A percentile compares a stretch with the other conserved stretches of the same genome.
Evolutionary conservation across 2,888 invertebrate species (phyloP).

Genomic region (Acanthosepion lycidas): DNA sequence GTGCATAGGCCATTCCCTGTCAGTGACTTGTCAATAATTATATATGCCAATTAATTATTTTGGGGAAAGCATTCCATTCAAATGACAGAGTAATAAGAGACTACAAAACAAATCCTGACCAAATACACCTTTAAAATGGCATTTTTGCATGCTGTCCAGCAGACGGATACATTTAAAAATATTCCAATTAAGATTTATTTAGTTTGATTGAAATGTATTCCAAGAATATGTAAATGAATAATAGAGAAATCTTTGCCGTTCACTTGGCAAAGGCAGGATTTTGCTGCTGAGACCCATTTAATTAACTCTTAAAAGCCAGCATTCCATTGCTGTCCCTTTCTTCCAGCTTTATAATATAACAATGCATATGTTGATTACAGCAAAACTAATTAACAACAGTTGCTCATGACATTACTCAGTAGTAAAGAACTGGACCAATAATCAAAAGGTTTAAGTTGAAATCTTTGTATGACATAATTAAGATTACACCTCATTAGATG

Average conservation of each 20-base stretch:
- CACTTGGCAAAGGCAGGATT: neutral
- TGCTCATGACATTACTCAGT: neutral
- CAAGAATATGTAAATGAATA: neutral
- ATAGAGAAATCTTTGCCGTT: neutral
- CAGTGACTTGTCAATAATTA: neutral
- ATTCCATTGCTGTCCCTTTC: too few species aligned
- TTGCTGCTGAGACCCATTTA: neutral
- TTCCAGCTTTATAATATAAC: too few species aligned
- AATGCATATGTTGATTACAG: too few species aligned
- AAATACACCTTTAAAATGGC: neutral
- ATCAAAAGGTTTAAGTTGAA: too few species aligned
- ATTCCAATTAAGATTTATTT: neutral
- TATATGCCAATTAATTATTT: constrained; percentile 21
- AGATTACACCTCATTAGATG: too few species aligned
- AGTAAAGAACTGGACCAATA: neutral
- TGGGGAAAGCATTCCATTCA: neutral
- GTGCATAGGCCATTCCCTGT: neutral
- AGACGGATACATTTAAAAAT: neutral
- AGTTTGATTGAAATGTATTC: neutral
- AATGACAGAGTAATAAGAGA: constrained; percentile 13
- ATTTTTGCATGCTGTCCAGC: neutral
- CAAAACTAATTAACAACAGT: too few species aligned
- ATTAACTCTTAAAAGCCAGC: neutral
- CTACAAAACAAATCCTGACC: neutral
- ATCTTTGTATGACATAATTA: too few species aligned